Conservation (phyloP, 23 tunicate genomes). For the Styela plicata region DNA sequence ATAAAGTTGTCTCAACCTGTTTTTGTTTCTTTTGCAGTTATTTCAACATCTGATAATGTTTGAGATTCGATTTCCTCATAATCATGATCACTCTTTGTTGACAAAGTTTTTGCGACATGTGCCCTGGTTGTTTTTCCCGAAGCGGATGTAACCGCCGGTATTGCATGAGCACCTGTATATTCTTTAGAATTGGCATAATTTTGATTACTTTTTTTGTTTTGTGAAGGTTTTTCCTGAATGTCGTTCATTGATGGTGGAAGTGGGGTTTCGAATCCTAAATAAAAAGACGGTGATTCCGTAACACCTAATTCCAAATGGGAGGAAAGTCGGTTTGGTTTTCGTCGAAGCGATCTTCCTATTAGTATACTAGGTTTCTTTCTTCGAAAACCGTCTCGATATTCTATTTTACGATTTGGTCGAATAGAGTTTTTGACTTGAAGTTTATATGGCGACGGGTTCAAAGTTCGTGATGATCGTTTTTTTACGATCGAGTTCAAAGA, state of each 20-base stretch:
- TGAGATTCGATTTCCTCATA: neutral
- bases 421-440: neutral
- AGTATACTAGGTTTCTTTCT: neutral
- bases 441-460: constrained; percentile 6
- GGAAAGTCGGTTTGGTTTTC: neutral
- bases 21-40: no score
- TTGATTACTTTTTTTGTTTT: no score
- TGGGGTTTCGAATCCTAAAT: constrained; percentile 3
- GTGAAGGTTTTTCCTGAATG: no score
- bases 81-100: neutral
- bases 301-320: neutral
- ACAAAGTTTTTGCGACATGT: neutral
- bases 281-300: neutral
- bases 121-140: no score
- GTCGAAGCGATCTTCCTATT: neutral
- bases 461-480: neutral
- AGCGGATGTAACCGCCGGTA: no score
- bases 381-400: neutral
- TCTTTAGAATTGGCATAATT: no score
- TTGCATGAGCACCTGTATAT: no score
- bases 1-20: no score
- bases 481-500: neutral
- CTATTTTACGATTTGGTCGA: neutral
- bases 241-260: neutral
- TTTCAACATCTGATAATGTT: no score